phyloP scores from a whole-genome alignment of 2,797 vertebrate species.

The Champsocephalus gunnari region DNA sequence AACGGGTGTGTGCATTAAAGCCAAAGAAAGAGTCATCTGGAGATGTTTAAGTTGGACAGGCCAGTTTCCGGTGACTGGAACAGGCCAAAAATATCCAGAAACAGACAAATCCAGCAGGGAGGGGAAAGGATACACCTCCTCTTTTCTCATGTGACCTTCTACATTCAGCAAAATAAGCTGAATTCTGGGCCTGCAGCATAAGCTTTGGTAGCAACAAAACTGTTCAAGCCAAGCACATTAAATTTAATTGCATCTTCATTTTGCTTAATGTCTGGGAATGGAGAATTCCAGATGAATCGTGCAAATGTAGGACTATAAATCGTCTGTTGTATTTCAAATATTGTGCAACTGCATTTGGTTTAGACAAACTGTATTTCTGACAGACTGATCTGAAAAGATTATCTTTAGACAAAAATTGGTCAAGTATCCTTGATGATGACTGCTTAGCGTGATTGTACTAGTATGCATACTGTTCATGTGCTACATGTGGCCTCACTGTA shows the following conservation, averaged over 20 bases:
- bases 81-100: constrained; percentile 80
- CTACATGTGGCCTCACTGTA: constrained; percentile 36
- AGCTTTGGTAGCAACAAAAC: constrained; percentile 18
- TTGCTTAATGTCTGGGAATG: constrained; percentile 41
- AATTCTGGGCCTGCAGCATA: constrained; percentile 40
- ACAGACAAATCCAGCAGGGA: constrained; percentile 68
- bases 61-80: constrained; percentile 83
- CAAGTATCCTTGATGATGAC: constrained; percentile 5
- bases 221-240: constrained; percentile 43
- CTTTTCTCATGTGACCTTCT: constrained; percentile 67
- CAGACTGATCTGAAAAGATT: neutral
- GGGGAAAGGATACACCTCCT: constrained; percentile 66
- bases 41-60: constrained; percentile 86
- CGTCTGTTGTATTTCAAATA: constrained; percentile 13
- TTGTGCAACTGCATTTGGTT: constrained; percentile 22
- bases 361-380: constrained; percentile 3
- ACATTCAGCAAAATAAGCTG: constrained; percentile 60
- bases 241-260: constrained; percentile 27
- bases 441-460: neutral
- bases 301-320: constrained; percentile 17
- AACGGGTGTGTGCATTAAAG: constrained; percentile 67
- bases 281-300: constrained; percentile 27
- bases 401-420: constrained; percentile 13
- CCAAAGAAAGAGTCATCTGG: constrained; percentile 83
- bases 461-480: constrained; percentile 12